These are phyloP conservation scores for Vesta saturnalis DNA, from an alignment of 2,888 invertebrate genomes.

Conservation along the genomic window DNA sequence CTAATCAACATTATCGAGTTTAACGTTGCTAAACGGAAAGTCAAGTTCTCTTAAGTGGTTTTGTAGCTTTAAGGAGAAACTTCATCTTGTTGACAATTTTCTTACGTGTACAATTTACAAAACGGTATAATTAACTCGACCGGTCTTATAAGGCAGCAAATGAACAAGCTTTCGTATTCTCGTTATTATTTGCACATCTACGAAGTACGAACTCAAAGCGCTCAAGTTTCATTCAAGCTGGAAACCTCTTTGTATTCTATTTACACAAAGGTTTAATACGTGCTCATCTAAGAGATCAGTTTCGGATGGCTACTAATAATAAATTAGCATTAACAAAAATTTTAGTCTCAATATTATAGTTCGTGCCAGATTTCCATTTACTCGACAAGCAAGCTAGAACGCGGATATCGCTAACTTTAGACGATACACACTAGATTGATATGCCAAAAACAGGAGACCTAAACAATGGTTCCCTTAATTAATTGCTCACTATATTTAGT, in stretches of 20 bases:
- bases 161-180: conserved; percentile 18
- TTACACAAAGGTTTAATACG: conserved; percentile 16
- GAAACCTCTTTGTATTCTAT: conserved; percentile 13
- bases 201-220: conserved; percentile 9
- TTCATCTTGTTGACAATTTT: conserved; percentile 14
- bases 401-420: not conserved
- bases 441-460: conserved; percentile 22
- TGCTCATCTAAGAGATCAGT: conserved; percentile 16
- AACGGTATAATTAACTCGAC: conserved; percentile 22
- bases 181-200: conserved; percentile 21
- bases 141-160: conserved; percentile 14
- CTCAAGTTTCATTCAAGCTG: conserved; percentile 27
- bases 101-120: conserved; percentile 13
- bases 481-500: conserved; percentile 23
- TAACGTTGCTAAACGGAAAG: no score
- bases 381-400: conserved; percentile 6
- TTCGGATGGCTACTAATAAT: no score
- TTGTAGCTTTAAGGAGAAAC: not conserved
- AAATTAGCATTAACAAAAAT: no score
- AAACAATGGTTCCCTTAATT: conserved; percentile 22
- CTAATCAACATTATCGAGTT: no score
- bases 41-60: not conserved
- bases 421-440: conserved; percentile 24
- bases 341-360: conserved; percentile 23
- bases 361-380: conserved; percentile 27